A percentile compares a stretch with the other conserved stretches of the same genome.
These are phyloP conservation scores for Drosophila guanche DNA, from an alignment of 1,140 invertebrate genomes.

Conservation along the genomic window DNA sequence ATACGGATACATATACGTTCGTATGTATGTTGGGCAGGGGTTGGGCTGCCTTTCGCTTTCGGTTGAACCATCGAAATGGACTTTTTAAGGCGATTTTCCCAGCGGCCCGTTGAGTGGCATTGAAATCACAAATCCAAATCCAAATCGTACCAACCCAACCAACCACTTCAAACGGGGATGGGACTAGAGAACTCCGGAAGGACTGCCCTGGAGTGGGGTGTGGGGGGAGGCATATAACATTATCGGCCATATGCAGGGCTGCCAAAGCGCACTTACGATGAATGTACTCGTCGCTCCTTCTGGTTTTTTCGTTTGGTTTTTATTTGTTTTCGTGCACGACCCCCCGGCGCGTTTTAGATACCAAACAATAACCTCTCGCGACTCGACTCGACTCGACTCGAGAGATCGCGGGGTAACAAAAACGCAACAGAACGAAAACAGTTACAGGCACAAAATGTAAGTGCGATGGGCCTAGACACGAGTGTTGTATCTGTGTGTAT, in stretches of 20 bases:
- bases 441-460: slow-evolving; percentile 1
- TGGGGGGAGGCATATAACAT: slow-evolving; percentile 41
- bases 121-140: slow-evolving; percentile 71
- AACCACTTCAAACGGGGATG: slow-evolving; percentile 64
- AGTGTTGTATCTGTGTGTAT: background rate
- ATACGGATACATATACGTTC: slow-evolving; percentile 9
- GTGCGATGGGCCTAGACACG: background rate
- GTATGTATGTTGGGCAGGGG: slow-evolving; percentile 20
- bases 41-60: slow-evolving; percentile 53
- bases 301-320: background rate
- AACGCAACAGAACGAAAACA: slow-evolving; percentile 17
- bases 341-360: slow-evolving; percentile 64
- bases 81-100: slow-evolving; percentile 80
- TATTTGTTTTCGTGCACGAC: slow-evolving; percentile 17
- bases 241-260: slow-evolving; percentile 61
- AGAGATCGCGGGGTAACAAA: slow-evolving; percentile 12
- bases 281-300: slow-evolving; percentile 36
- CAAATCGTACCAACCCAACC: slow-evolving; percentile 59
- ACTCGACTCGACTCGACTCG: slow-evolving; percentile 9
- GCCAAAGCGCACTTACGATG: slow-evolving; percentile 55
- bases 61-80: slow-evolving; percentile 44
- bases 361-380: slow-evolving; percentile 55
- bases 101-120: slow-evolving; percentile 74
- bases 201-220: background rate
- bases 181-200: background rate